Conservation (phyloP, 2,113 vertebrate species). For the Amblyornis subalaris region DNA sequence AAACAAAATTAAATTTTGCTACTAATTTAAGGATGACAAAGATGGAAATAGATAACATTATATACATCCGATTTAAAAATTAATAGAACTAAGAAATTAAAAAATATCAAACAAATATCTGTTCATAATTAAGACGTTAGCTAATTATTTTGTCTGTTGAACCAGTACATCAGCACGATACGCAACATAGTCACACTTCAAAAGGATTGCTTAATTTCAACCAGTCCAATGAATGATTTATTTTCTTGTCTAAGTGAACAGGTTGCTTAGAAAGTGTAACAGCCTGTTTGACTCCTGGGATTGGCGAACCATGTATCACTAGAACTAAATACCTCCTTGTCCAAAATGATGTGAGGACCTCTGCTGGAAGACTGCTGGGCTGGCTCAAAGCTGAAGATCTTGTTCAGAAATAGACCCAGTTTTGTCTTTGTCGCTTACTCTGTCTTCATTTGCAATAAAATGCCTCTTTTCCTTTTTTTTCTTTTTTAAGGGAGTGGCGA, state of each 20-base stretch:
- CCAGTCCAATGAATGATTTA: neutral
- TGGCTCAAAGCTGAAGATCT: neutral
- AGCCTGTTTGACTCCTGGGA: neutral
- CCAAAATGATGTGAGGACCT: neutral
- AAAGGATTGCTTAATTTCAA: neutral
- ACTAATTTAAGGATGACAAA: neutral
- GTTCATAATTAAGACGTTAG: neutral
- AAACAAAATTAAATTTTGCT: neutral
- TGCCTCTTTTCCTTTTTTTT: accelerated
- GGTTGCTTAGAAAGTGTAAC: neutral
- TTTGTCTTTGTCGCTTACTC: neutral
- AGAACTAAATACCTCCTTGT: neutral
- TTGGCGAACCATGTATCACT: neutral
- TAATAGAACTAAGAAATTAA: neutral
- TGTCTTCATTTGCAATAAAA: neutral
- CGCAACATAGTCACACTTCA: neutral
- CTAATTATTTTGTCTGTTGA: neutral
- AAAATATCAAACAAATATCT: neutral
- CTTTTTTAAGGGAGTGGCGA: neutral
- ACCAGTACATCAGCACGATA: neutral
- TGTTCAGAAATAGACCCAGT: neutral
- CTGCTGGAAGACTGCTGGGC: neutral
- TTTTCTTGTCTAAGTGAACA: neutral
- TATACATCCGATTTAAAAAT: neutral
- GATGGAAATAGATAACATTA: neutral